A percentile compares a stretch with the other conserved stretches of the same genome.
phyloP scores from a whole-genome alignment of 2,888 invertebrate genomes.

The Cylindroiulus punctatus region DNA sequence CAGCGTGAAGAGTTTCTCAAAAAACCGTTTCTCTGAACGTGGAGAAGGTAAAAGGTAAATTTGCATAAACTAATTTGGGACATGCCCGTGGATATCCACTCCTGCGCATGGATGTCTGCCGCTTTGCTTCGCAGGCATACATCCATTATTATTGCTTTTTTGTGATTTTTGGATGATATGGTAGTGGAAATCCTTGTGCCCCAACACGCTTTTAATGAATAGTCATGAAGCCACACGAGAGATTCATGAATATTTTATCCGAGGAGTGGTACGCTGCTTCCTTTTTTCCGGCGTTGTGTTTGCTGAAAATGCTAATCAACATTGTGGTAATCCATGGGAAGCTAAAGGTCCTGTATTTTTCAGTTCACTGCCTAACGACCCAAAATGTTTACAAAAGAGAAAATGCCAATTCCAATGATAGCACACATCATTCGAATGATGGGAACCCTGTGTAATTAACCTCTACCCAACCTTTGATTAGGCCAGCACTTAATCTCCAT shows the following conservation, averaged over 20 bases:
- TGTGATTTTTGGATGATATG: not conserved
- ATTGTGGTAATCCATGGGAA: not conserved
- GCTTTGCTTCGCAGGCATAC: too few species aligned
- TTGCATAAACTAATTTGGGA: not conserved
- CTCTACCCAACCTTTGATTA: not conserved
- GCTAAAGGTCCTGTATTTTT: not conserved
- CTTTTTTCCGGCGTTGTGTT: too few species aligned
- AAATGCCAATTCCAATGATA: slow-evolving; percentile 23
- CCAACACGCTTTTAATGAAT: not conserved
- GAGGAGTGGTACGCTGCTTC: too few species aligned
- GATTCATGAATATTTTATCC: too few species aligned
- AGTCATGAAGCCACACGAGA: not conserved
- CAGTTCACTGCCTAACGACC: not conserved
- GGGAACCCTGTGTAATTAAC: not conserved
- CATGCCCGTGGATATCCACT: not conserved
- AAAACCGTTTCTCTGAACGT: not conserved
- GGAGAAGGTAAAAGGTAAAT: not conserved
- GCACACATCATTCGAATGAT: not conserved
- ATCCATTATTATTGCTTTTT: not conserved
- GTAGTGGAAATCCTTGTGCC: not conserved
- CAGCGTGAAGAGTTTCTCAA: not conserved
- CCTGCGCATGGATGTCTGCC: not conserved
- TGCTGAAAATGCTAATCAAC: not conserved
- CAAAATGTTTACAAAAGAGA: slow-evolving; percentile 26
- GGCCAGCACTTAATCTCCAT: not conserved